Evolutionary conservation across 1,140 invertebrate species (phyloP).

Genomic region (Drosophila oshimai): DNA sequence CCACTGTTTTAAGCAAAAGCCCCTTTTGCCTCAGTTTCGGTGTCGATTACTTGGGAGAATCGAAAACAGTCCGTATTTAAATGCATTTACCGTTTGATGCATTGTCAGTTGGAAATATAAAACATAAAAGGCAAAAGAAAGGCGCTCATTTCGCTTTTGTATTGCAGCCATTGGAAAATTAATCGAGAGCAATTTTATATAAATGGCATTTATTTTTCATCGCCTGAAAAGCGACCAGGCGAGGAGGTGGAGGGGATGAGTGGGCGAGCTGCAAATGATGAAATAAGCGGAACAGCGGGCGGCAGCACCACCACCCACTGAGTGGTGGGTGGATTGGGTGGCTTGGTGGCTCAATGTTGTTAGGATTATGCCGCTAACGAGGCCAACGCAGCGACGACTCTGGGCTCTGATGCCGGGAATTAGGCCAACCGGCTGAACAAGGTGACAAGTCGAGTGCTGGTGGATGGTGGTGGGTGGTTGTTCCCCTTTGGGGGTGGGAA

Average conservation of each 20-base stretch:
- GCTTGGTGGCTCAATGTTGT: slow-evolving; percentile 21
- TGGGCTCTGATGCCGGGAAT: slow-evolving; percentile 49
- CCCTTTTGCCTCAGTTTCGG: background rate
- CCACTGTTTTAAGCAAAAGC: background rate
- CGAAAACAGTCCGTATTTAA: slow-evolving; percentile 24
- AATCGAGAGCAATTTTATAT: slow-evolving; percentile 65
- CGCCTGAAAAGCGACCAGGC: slow-evolving; percentile 8
- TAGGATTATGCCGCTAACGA: slow-evolving; percentile 70
- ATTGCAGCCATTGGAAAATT: slow-evolving; percentile 48
- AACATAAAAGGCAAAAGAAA: slow-evolving; percentile 8
- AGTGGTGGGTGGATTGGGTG: background rate
- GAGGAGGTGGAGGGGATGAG: background rate
- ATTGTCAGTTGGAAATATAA: slow-evolving; percentile 9
- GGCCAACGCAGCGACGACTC: slow-evolving; percentile 47
- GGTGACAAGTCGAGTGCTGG: slow-evolving; percentile 10
- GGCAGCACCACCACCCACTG: background rate
- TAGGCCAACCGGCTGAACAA: slow-evolving; percentile 46
- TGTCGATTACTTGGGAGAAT: slow-evolving; percentile 4
- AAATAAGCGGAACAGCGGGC: slow-evolving; percentile 15
- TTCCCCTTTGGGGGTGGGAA: background rate
- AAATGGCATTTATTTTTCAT: slow-evolving; percentile 55
- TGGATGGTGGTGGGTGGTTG: background rate
- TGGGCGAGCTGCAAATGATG: slow-evolving; percentile 13
- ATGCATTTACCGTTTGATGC: slow-evolving; percentile 57
- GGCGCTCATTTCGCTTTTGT: slow-evolving; percentile 24